Percentiles rank a stretch among this genome's conserved stretches.
Conservation (phyloP, 2,113 vertebrate species). For the Craseonycteris thonglongyai region DNA sequence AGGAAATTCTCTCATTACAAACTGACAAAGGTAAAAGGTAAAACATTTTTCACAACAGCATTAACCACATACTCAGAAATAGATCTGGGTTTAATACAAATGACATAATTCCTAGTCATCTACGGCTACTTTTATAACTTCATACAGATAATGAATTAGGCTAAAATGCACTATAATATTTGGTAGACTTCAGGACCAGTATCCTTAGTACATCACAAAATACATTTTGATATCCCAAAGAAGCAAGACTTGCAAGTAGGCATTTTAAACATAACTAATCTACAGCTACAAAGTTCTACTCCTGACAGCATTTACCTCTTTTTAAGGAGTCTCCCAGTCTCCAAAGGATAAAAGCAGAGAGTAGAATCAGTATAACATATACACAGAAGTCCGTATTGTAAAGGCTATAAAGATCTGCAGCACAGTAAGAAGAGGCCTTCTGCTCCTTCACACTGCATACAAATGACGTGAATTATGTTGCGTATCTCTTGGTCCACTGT, state of each 20-base stretch:
- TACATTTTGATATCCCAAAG: slow-evolving; percentile 98
- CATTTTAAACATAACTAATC: slow-evolving; percentile 95
- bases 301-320: slow-evolving; percentile 90
- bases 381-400: slow-evolving; percentile 96
- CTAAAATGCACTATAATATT: slow-evolving; percentile 98
- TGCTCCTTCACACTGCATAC: slow-evolving; percentile 85
- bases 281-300: slow-evolving; percentile 96
- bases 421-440: slow-evolving; percentile 88
- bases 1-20: slow-evolving; percentile 94
- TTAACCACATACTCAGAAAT: slow-evolving; percentile 94
- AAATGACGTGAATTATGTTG: slow-evolving; percentile 87
- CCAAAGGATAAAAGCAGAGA: slow-evolving; percentile 91
- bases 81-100: slow-evolving; percentile 93
- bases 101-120: slow-evolving; percentile 93
- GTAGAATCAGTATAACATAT: slow-evolving; percentile 94
- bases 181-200: slow-evolving; percentile 95
- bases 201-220: slow-evolving; percentile 97
- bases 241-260: slow-evolving; percentile 97
- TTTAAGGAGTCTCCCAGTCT: slow-evolving; percentile 85
- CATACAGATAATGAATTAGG: slow-evolving; percentile 96
- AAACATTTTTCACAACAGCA: slow-evolving; percentile 95
- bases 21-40: slow-evolving; percentile 93
- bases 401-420: slow-evolving; percentile 96
- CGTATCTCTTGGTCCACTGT: slow-evolving; percentile 97
- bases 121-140: slow-evolving; percentile 92